Evolutionary conservation across 2,797 vertebrate species (phyloP), one percentile per base, ranked within the genome.

Genomic region (Leuciscus waleckii): DNA sequence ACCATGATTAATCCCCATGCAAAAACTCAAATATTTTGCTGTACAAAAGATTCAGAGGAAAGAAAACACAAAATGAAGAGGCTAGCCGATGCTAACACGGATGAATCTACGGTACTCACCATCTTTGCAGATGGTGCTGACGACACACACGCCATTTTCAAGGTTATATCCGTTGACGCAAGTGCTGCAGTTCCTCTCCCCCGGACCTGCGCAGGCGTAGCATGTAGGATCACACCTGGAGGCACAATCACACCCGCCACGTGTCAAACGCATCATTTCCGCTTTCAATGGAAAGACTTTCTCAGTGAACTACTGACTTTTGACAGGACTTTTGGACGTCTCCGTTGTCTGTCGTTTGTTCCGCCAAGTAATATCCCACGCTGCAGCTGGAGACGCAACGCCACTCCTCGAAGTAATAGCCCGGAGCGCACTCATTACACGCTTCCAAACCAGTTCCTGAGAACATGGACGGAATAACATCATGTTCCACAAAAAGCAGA

Each of bases 41-140:
- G n/a, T 5, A 21, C 16, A 54, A 81, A 70, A 39, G 21, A 17
- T 43, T 78, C 35, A 69, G 16, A 82, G 49, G 4, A 61, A 39
- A 43, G n/a, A 69, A 69, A 65, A 51, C 17, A 23, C 41, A 26
- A 41, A 82, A 70, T 4, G 29, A 61, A 39, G 17, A 58, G 19
- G 9, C 83, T n/a, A 43, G 58, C 1, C 32, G 23, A 13, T 81
- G 41, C 2, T 26, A 69, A 10, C 46, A 43, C 1, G 1, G 71
- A 29, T 69, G 3, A 74, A 75, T 49, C 19, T 19, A 77, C 3
- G 67, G 63, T 69, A 96, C 98, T 99, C 95, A 99, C 98, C 98
- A 96, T 99, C 98, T 95, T 98, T 99, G 95, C 98, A 99, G 91
- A 99, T 96, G 80, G 97, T 97, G 94, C 98, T 98, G 93, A 98